A percentile compares a stretch with the other conserved stretches of the same genome.
Evolutionary conservation across 2,888 invertebrate species (phyloP).

Genomic region (Rotaria magnacalcarata): DNA sequence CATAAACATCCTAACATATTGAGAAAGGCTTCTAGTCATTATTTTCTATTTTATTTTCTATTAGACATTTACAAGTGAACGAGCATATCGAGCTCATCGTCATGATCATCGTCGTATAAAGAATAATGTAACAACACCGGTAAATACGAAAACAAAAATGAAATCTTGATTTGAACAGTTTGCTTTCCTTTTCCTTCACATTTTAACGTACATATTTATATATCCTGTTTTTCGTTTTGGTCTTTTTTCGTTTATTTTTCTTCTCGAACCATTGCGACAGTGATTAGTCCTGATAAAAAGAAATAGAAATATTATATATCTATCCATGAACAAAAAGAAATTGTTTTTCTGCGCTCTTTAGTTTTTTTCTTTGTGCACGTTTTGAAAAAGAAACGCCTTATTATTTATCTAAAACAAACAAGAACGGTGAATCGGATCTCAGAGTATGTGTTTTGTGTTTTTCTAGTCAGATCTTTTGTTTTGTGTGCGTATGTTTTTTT

Average conservation of each 20-base stretch:
- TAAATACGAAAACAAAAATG: not conserved
- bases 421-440: slow-evolving; percentile 22
- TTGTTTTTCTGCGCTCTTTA: not conserved
- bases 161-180: not conserved
- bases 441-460: not conserved
- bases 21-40: too few relatives aligned
- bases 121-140: not conserved
- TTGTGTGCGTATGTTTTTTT: not conserved
- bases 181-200: not conserved
- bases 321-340: not conserved
- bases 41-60: not conserved
- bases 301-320: not conserved
- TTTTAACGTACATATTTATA: not conserved
- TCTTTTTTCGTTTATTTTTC: not conserved
- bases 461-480: slow-evolving; percentile 15
- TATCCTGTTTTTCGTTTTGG: not conserved
- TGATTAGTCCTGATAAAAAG: not conserved
- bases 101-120: slow-evolving; percentile 32
- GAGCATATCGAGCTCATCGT: slow-evolving; percentile 29
- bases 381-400: not conserved
- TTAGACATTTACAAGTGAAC: slow-evolving; percentile 28
- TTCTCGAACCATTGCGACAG: not conserved
- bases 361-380: not conserved
- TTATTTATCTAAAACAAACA: not conserved
- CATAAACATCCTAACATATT: too few relatives aligned